phyloP scores from a whole-genome alignment of 2,113 vertebrate species.

The Limnothrissa miodon region DNA sequence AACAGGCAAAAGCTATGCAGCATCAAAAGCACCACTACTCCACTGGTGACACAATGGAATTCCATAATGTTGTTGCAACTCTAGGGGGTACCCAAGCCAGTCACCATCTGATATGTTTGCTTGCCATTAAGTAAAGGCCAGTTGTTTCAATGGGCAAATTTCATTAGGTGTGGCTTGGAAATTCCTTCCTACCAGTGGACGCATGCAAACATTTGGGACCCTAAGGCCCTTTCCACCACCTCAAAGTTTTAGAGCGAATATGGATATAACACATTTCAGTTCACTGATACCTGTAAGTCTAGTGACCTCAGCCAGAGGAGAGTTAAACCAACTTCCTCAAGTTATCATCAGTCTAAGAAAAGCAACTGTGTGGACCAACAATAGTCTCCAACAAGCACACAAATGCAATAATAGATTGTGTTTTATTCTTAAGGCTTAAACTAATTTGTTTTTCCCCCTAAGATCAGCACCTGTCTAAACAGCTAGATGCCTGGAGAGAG shows the following conservation, averaged over 20 bases:
- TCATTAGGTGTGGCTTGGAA: slow-evolving; percentile 23
- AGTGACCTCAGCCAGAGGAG: background rate
- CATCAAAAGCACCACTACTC: slow-evolving; percentile 25
- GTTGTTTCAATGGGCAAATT: slow-evolving; percentile 10
- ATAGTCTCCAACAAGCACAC: background rate
- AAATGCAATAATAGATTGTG: slow-evolving; percentile 32
- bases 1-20: background rate
- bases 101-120: slow-evolving; percentile 34
- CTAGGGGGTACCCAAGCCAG: slow-evolving; percentile 25
- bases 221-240: background rate
- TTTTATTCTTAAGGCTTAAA: slow-evolving; percentile 36
- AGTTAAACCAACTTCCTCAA: slow-evolving; percentile 1
- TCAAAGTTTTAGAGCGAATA: background rate
- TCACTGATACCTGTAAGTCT: background rate
- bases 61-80: slow-evolving; percentile 39
- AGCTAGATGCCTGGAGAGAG: slow-evolving; percentile 43
- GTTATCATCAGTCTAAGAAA: slow-evolving; percentile 7
- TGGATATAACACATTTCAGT: background rate
- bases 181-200: background rate
- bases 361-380: slow-evolving; percentile 5
- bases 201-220: background rate
- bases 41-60: slow-evolving; percentile 34
- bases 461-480: slow-evolving; percentile 63
- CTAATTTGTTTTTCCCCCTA: slow-evolving; percentile 51
- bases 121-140: slow-evolving; percentile 23